Conservation (phyloP, 2,797 vertebrate genomes). For the Paratrypauchen microcephalus region DNA sequence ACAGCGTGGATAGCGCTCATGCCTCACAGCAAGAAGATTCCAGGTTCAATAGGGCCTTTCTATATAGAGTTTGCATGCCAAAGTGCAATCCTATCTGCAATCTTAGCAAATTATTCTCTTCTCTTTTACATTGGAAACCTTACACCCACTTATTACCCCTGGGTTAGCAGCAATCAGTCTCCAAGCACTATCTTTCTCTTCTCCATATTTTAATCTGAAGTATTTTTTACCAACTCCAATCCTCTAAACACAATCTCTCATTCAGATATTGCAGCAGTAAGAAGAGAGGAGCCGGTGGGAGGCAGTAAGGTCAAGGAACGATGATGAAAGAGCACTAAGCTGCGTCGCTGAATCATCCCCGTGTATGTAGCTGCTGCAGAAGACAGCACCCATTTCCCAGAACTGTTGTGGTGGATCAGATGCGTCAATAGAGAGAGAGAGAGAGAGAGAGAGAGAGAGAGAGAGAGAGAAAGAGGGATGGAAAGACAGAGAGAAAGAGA, state of each 20-base stretch:
- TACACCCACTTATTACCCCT: neutral
- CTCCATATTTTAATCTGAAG: slow-evolving; percentile 29
- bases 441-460: neutral
- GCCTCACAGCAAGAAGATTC: too few relatives aligned
- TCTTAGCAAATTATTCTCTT: too few relatives aligned
- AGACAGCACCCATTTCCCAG: slow-evolving; percentile 75
- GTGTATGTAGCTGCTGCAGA: slow-evolving; percentile 70
- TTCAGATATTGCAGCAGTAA: slow-evolving; percentile 34
- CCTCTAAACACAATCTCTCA: slow-evolving; percentile 33
- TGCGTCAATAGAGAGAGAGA: slow-evolving; percentile 63
- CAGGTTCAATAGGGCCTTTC: too few relatives aligned
- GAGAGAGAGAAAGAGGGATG: neutral
- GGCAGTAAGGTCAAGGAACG: slow-evolving; percentile 41
- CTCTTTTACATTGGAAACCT: neutral
- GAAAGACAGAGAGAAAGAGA: neutral
- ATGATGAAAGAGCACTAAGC: slow-evolving; percentile 67
- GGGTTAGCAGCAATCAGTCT: neutral
- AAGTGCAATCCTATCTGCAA: too few relatives aligned
- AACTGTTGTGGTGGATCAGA: slow-evolving; percentile 76
- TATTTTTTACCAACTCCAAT: slow-evolving; percentile 32
- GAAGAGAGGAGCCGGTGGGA: slow-evolving; percentile 4
- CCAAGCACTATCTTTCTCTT: slow-evolving; percentile 16
- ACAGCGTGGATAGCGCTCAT: too few relatives aligned
- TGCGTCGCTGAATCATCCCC: slow-evolving; percentile 54
- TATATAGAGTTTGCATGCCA: too few relatives aligned